Percentiles rank a stretch among this genome's conserved stretches.
Evolutionary conservation across 2,888 invertebrate genomes (phyloP).

Genomic region (Apantesis nais): DNA sequence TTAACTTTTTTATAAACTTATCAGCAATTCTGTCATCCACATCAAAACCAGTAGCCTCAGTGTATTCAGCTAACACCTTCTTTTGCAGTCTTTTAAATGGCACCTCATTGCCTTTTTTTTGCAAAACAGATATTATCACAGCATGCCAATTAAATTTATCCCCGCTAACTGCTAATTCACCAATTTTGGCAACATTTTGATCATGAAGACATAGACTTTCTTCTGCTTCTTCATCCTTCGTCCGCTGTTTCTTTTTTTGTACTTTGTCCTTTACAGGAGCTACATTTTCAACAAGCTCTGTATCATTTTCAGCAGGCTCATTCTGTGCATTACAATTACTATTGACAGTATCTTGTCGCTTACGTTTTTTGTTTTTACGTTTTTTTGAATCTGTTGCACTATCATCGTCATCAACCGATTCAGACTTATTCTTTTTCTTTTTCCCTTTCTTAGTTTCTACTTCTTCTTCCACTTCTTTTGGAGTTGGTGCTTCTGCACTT

Average conservation of each 20-base stretch:
- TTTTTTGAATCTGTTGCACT: conserved; percentile 59
- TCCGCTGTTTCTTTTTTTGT: conserved; percentile 73
- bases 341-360: conserved; percentile 74
- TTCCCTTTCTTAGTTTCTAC: conserved; percentile 70
- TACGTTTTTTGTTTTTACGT: conserved; percentile 72
- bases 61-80: conserved; percentile 89
- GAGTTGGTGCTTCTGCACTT: conserved; percentile 64
- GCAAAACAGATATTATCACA: conserved; percentile 78
- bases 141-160: conserved; percentile 83
- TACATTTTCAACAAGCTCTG: conserved; percentile 43
- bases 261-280: conserved; percentile 53
- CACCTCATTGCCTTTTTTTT: conserved; percentile 87
- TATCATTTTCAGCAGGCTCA: conserved; percentile 41
- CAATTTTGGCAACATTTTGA: conserved; percentile 79
- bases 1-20: conserved; percentile 90
- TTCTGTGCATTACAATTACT: conserved; percentile 59
- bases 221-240: conserved; percentile 64
- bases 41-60: conserved; percentile 78
- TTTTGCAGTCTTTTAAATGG: conserved; percentile 90
- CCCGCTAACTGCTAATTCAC: conserved; percentile 58
- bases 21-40: conserved; percentile 87
- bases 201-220: conserved; percentile 75
- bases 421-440: conserved; percentile 75
- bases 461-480: conserved; percentile 58
- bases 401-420: conserved; percentile 56